A percentile compares a stretch with the other conserved stretches of the same genome.
Evolutionary conservation across 30 jellyfish, hydroid and myxozoan genomes (phyloP).

Genomic region (Pelagia noctiluca): DNA sequence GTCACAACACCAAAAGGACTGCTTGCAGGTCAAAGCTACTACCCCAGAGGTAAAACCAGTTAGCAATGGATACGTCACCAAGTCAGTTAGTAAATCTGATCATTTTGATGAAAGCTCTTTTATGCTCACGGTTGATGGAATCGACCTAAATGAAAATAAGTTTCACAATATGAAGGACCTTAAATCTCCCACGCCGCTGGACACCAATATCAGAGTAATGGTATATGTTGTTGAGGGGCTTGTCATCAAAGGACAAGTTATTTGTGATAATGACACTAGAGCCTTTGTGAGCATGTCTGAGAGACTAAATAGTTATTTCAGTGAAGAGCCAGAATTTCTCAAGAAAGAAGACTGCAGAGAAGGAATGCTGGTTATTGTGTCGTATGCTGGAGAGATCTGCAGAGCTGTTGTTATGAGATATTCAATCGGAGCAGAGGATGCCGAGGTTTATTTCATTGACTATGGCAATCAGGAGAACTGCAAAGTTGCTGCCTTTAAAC

Average conservation of each 20-base stretch:
- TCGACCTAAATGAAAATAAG: neutral
- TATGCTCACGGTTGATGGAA: conserved; percentile 31
- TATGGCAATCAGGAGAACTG: conserved; percentile 53
- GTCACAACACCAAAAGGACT: conserved; percentile 67
- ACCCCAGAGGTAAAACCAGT: neutral
- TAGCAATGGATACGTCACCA: conserved; percentile 6
- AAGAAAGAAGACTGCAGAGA: conserved; percentile 31
- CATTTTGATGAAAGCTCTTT: conserved; percentile 18
- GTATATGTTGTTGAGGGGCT: conserved; percentile 49
- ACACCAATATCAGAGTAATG: neutral
- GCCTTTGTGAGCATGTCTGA: conserved; percentile 42
- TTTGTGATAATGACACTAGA: conserved; percentile 30
- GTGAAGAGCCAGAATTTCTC: neutral
- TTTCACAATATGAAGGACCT: conserved; percentile 28
- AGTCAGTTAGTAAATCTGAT: neutral
- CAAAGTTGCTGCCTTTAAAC: conserved; percentile 16
- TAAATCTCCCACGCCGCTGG: conserved; percentile 30
- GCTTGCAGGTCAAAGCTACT: conserved; percentile 23
- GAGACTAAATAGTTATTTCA: conserved; percentile 9
- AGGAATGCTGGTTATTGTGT: conserved; percentile 53
- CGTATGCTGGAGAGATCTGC: conserved; percentile 48
- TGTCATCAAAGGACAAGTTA: conserved; percentile 59
- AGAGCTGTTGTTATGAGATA: conserved; percentile 48
- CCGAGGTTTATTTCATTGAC: conserved; percentile 55
- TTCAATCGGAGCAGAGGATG: neutral